Evolutionary conservation across 2,888 invertebrate species (phyloP).

Genomic region (Philereme transversata): DNA sequence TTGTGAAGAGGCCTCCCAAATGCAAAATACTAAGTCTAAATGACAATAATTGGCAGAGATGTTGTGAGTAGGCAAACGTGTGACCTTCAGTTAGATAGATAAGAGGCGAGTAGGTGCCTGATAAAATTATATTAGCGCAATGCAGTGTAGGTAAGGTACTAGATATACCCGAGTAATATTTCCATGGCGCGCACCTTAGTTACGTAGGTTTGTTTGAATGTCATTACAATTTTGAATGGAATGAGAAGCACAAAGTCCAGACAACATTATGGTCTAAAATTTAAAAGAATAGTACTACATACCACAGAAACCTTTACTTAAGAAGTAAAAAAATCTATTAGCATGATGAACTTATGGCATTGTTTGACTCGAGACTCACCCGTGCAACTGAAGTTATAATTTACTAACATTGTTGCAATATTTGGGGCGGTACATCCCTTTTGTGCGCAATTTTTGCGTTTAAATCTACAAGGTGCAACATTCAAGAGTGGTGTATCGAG

Average conservation of each 20-base stretch:
- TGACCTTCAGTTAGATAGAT: slow-evolving; percentile 63
- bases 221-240: too few relatives aligned
- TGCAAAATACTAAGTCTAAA: slow-evolving; percentile 37
- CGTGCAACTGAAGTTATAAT: neutral
- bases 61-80: slow-evolving; percentile 36
- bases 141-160: slow-evolving; percentile 40
- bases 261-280: too few relatives aligned
- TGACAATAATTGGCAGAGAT: slow-evolving; percentile 45
- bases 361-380: neutral
- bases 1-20: slow-evolving; percentile 7
- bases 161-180: slow-evolving; percentile 29
- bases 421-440: slow-evolving; percentile 10
- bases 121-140: slow-evolving; percentile 63
- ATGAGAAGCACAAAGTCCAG: too few relatives aligned
- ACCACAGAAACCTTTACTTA: too few relatives aligned
- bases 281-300: too few relatives aligned
- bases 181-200: slow-evolving; percentile 16
- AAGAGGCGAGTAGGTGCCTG: slow-evolving; percentile 55
- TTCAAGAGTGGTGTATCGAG: slow-evolving; percentile 6
- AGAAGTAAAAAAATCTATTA: neutral
- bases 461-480: slow-evolving; percentile 19
- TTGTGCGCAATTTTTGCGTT: slow-evolving; percentile 13
- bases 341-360: neutral
- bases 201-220: too few relatives aligned
- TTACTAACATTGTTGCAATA: slow-evolving; percentile 1